Evolutionary conservation across 1,140 invertebrate genomes (phyloP), one percentile per base, ranked within the genome.

Genomic region (Megalonaias nervosa): DNA sequence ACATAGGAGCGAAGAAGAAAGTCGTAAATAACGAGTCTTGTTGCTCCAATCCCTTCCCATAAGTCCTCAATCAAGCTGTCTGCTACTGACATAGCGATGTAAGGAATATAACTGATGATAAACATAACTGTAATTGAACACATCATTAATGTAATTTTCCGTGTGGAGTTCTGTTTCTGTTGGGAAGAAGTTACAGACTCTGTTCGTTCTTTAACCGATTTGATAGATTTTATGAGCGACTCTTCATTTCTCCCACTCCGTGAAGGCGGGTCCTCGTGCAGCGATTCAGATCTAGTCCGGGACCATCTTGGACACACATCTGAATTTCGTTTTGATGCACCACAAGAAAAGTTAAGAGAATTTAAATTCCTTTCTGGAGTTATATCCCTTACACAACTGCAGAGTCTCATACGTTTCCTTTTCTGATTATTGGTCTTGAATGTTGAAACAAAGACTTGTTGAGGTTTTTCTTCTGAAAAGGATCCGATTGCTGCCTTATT

Each of bases 1-100:
- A 74, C n/a, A 66, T 74, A 74, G 31, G 67, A 67, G 31, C 73
- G 26, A 26, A 74, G 67, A 19, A 67, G 58, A 26, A 74, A 74
- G 58, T 74, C 73, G 64, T 66, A 74, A 5, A 74, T 60, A 14
- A 74, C 57, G 6, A 66, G 67, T 38, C 67, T 57, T 38, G 17
- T 9, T 58, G 14, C 66, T 16, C 56, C 21, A 55, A 74, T 61
- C 15, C 31, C 55, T 16, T 74, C 65, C 73, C 73, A 74, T 13
- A 74, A 61, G 56, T 67, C 65, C 6, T 64, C 64, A 17, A 59
- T 21, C 9, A 74, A 26, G 23, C 23, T 62, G n/a, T 57, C 31
- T 64, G 64, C 67, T 59, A 74, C 59, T 23, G 66, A 67, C 2
- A 74, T 56, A 6, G 60, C 56, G 12, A 74, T 26, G n/a, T 56